Evolutionary conservation across 2,888 invertebrate genomes (phyloP).

Genomic region (Heterodera filipjevi): DNA sequence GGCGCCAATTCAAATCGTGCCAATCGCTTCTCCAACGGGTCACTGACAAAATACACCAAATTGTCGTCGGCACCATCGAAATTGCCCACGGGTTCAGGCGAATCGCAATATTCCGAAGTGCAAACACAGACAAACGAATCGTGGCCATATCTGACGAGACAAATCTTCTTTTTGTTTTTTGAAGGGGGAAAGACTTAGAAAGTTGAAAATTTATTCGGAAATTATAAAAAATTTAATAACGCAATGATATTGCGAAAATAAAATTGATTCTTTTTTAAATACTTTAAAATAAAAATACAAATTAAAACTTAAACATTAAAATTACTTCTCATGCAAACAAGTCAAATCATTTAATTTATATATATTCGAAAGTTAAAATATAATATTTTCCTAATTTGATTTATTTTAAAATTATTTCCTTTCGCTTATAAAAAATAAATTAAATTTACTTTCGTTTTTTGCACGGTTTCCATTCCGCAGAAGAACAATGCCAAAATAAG

Average conservation of each 20-base stretch:
- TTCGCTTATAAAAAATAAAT: no score
- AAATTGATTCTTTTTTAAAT: background rate
- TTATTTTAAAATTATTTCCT: no score
- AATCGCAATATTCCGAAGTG: slow-evolving; percentile 1
- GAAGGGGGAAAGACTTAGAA: no score
- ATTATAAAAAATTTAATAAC: background rate
- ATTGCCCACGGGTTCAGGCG: slow-evolving; percentile 2
- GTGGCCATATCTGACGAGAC: background rate
- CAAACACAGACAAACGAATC: slow-evolving; percentile 1
- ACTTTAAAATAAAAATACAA: no score
- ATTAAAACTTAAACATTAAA: no score
- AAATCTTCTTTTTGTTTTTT: background rate
- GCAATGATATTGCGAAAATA: no score
- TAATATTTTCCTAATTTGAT: no score
- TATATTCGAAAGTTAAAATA: no score
- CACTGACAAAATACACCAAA: slow-evolving; percentile 32
- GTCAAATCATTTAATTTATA: no score
- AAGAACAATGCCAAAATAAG: background rate
- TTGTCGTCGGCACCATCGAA: background rate
- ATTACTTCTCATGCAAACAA: no score
- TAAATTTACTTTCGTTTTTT: slow-evolving; percentile 2
- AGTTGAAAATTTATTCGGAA: background rate
- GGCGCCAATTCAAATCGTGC: slow-evolving; percentile 10
- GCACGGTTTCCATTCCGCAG: background rate
- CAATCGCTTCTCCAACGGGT: slow-evolving; percentile 19